A percentile compares a stretch with the other conserved stretches of the same genome.
phyloP scores from a whole-genome alignment of 2,888 invertebrate genomes.

The Subacronicta megacephala region DNA sequence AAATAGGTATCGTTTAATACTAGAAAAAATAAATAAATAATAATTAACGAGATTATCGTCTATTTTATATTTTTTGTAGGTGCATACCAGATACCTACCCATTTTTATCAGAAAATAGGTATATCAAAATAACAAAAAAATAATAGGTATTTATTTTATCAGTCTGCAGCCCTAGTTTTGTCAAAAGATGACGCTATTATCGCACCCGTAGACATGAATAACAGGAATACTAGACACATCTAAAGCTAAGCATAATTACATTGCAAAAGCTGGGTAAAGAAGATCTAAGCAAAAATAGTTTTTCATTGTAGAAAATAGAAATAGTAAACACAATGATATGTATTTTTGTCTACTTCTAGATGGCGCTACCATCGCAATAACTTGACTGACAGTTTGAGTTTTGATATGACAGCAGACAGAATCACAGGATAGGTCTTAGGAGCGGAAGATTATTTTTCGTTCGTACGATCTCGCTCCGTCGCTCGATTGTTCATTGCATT shows the following conservation, averaged over 20 bases:
- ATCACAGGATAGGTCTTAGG: background rate
- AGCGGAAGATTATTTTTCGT: conserved; percentile 19
- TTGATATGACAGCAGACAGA: conserved; percentile 50
- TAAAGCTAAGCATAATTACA: background rate
- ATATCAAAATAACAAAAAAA: too few relatives aligned
- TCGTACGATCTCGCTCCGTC: conserved; percentile 5
- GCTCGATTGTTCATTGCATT: too few relatives aligned
- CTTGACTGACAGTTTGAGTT: background rate
- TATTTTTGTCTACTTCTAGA: conserved; percentile 33
- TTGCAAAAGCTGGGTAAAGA: background rate
- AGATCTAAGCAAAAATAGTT: background rate
- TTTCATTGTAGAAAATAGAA: background rate
- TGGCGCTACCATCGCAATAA: conserved; percentile 41
- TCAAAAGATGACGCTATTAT: conserved; percentile 48
- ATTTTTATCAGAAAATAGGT: too few relatives aligned
- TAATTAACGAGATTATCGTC: too few relatives aligned
- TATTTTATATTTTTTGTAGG: too few relatives aligned
- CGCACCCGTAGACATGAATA: background rate
- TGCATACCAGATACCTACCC: too few relatives aligned
- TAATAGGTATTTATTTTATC: too few relatives aligned
- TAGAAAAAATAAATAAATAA: too few relatives aligned
- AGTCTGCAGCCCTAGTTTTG: too few relatives aligned
- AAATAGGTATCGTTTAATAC: too few relatives aligned
- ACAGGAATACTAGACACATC: background rate
- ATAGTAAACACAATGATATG: background rate